These are phyloP conservation scores for Aythya baeri DNA, from an alignment of 2,113 vertebrate genomes.

Conservation along the genomic window DNA sequence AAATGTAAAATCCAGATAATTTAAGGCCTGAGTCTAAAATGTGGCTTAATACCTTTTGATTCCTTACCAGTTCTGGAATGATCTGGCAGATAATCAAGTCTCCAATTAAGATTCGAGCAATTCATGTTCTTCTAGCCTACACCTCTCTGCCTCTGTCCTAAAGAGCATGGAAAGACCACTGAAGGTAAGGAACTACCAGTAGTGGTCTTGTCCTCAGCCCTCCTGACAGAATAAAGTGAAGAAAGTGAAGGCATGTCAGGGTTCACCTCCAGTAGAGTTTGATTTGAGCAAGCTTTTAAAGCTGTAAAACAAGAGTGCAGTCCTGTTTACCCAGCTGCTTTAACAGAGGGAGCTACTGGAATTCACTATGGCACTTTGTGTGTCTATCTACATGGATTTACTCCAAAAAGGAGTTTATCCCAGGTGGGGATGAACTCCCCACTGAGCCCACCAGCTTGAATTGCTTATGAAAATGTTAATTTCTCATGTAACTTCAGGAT, in stretches of 20 bases:
- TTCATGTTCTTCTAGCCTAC: neutral
- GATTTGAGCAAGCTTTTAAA: neutral
- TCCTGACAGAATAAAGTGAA: neutral
- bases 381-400: neutral
- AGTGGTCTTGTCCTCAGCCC: neutral
- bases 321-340: neutral
- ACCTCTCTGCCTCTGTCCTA: neutral
- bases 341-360: neutral
- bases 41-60: constrained; percentile 51
- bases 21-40: constrained; percentile 20
- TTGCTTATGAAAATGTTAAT: neutral
- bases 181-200: neutral
- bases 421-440: too few species aligned
- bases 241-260: neutral
- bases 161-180: neutral
- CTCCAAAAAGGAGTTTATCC: neutral
- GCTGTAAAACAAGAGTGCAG: accelerated
- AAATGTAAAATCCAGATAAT: constrained; percentile 53
- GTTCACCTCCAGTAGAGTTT: neutral
- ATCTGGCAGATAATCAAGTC: constrained; percentile 29
- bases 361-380: neutral
- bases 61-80: constrained; percentile 19
- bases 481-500: neutral
- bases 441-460: neutral
- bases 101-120: constrained; percentile 28